These are phyloP conservation scores for Mormyrus hasselquistii DNA, from an alignment of 2,797 vertebrate genomes.

Conservation along the genomic window DNA sequence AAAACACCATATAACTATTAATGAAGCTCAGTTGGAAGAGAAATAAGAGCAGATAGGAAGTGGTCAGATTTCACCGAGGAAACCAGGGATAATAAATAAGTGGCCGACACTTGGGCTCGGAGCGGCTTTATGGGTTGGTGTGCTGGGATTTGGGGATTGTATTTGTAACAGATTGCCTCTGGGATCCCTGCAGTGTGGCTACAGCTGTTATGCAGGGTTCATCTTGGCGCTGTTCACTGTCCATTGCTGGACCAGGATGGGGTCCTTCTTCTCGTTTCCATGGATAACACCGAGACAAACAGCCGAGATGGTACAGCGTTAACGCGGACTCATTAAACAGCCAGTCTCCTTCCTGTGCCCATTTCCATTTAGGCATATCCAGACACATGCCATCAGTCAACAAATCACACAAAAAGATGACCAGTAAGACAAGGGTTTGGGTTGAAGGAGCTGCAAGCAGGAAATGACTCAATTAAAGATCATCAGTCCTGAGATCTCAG, in stretches of 20 bases:
- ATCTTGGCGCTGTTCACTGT: constrained; percentile 18
- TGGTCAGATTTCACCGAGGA: not conserved
- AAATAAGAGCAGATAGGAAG: not conserved
- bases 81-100: constrained; percentile 16
- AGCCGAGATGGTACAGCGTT: constrained; percentile 8
- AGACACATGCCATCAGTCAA: not conserved
- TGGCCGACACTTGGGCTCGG: not conserved
- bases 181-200: constrained; percentile 36
- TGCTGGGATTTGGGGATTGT: constrained; percentile 33
- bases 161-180: constrained; percentile 41
- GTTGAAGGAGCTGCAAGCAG: not conserved
- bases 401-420: not conserved
- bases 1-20: not conserved
- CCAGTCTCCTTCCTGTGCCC: not conserved
- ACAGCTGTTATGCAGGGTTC: constrained; percentile 33
- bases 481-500: not conserved
- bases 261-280: constrained; percentile 17
- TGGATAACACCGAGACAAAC: constrained; percentile 5
- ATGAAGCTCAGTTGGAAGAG: not conserved
- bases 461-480: constrained; percentile 2
- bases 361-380: not conserved
- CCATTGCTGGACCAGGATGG: constrained; percentile 23
- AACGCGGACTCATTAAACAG: not conserved
- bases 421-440: not conserved
- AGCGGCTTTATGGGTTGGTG: constrained; percentile 5